Percentiles rank a stretch among this genome's conserved stretches.
Conservation (phyloP, 1,140 invertebrate species). For the Alviniconcha marisindica region DNA sequence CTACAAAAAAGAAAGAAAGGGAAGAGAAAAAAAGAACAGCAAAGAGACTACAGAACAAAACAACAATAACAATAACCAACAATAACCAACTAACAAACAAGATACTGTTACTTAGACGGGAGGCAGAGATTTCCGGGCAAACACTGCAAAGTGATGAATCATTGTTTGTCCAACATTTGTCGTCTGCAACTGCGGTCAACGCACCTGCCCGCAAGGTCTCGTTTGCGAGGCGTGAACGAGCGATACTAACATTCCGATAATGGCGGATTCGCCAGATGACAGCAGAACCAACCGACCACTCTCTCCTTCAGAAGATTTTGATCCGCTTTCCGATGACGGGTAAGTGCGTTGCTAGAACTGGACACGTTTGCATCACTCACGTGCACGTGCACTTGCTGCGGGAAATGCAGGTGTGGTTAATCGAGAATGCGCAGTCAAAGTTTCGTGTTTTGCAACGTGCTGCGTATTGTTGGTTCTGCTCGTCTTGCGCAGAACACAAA, state of each 20-base stretch:
- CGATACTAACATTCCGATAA: conserved; percentile 37
- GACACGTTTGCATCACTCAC: neutral
- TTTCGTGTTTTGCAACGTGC: conserved; percentile 10
- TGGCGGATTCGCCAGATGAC: conserved; percentile 29
- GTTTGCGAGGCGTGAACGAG: neutral
- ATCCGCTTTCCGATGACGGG: neutral
- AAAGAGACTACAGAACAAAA: no score
- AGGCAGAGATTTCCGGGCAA: neutral
- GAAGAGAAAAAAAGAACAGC: neutral
- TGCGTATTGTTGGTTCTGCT: neutral
- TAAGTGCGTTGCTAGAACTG: conserved; percentile 6
- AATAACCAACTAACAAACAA: neutral
- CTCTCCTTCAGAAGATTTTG: conserved; percentile 17
- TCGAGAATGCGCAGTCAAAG: neutral
- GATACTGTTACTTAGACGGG: no score
- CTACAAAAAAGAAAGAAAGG: neutral
- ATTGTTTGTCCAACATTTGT: neutral
- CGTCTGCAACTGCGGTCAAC: conserved; percentile 18
- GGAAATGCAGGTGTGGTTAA: neutral
- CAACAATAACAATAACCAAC: neutral
- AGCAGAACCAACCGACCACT: neutral
- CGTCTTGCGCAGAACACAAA: neutral
- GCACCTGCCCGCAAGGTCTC: conserved; percentile 24
- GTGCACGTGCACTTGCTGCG: neutral
- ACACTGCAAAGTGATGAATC: neutral